Evolutionary conservation across 2,888 invertebrate species (phyloP).

Genomic region (Sesamia inferens): DNA sequence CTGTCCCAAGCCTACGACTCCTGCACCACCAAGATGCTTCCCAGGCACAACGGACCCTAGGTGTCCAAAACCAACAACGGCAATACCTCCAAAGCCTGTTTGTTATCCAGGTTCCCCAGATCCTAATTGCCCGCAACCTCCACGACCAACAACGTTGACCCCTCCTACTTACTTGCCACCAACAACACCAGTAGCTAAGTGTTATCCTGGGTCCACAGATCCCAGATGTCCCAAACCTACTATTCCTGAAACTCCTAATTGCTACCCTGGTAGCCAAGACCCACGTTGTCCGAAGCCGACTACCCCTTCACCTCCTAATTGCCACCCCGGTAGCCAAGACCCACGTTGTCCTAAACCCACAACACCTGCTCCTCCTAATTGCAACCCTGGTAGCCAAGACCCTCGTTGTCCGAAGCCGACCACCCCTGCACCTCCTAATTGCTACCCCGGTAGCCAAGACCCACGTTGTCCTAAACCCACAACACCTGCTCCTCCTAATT

Average conservation of each 20-base stretch:
- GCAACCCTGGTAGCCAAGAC: background rate
- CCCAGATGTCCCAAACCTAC: conserved; percentile 65
- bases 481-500: background rate
- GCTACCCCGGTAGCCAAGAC: no score
- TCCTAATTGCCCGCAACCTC: conserved; percentile 76
- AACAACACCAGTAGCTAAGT: conserved; percentile 14
- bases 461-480: background rate
- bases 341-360: conserved; percentile 50
- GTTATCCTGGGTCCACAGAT: conserved; percentile 52
- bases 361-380: background rate
- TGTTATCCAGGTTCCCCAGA: conserved; percentile 70
- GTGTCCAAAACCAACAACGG: conserved; percentile 60
- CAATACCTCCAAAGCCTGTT: background rate
- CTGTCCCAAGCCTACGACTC: background rate
- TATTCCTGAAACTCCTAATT: conserved; percentile 64
- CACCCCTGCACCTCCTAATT: no score
- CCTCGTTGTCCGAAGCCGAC: no score
- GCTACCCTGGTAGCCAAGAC: conserved; percentile 62
- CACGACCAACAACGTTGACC: conserved; percentile 69
- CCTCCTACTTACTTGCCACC: conserved; percentile 71
- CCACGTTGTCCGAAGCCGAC: conserved; percentile 63
- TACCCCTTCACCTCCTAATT: conserved; percentile 57
- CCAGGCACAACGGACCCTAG: conserved; percentile 58
- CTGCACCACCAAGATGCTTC: conserved; percentile 13
- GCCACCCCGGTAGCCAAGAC: conserved; percentile 68